Base-by-base conservation (phyloP, 1,140 invertebrate genomes). In the Diuraphis noxia region DNA sequence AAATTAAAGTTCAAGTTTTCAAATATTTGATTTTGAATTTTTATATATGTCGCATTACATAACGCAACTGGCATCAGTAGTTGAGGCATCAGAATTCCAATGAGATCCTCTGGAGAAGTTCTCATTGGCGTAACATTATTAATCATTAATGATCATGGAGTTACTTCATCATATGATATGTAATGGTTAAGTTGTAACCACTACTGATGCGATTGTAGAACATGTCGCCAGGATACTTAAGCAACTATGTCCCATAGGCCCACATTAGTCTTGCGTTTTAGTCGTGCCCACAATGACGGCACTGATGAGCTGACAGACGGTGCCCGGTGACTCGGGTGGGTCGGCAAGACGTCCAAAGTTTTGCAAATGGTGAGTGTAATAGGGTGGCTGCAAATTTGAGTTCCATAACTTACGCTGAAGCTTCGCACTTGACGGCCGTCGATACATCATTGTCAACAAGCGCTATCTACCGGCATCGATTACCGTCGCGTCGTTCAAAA, bases 101-200 rank as follows among this genome's bases (percentile, higher is more conserved):
- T 38, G 88, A 43, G 43, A 90, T 34, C 88, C 88, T 90, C 63
- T 81, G 72, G 72, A 81, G 72, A 49, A 89, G 72, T 49, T 81
- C 88, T 43, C 88, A 81, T 34, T 90, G 88, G 88, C 34, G 72
- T 77, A 90, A 90, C 88, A 36, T 10, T 3, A 2, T 79, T 41
- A 90, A 90, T 90, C 88, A 90, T 0, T 19, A 46, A 1, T 0
- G 34, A 49, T 90, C 72, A 90, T 90, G 30, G 0, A 79, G 88
- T 90, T 90, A 77, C 72, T 46, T 90, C 88, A 90, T 90, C 88
- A 90, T 90, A 90, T 90, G 88, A 90, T 25, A 13, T 17, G 88
- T 90, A 90, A 90, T 90, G 88, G 88, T 90, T 90, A 90, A 90
- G 88, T 90, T 81, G 34, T 90, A 90, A 90, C 88, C 88, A 90